Evolutionary conservation across 1,140 invertebrate genomes (phyloP).

Genomic region (Sinella curviseta): DNA sequence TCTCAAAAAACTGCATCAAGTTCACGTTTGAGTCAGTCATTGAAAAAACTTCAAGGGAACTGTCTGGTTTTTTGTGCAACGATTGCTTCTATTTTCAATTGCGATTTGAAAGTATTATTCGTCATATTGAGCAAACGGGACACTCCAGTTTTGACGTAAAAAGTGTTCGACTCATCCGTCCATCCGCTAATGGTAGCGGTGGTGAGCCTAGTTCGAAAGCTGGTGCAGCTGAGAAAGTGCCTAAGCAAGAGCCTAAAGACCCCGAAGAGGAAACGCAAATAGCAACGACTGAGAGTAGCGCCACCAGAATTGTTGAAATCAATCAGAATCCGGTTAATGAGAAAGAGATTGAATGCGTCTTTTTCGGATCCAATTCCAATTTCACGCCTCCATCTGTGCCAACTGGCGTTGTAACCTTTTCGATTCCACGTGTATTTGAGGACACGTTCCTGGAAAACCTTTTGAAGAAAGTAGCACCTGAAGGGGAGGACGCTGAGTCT

Average conservation of each 20-base stretch:
- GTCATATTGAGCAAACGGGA: constrained; percentile 58
- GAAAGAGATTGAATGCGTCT: neutral
- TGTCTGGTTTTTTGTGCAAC: constrained; percentile 64
- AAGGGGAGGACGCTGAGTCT: neutral
- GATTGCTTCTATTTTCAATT: constrained; percentile 70
- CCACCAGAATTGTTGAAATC: too few species aligned
- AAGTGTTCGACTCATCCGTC: constrained; percentile 1
- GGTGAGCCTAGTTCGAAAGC: neutral
- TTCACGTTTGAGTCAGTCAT: constrained; percentile 45
- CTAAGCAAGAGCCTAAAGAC: neutral
- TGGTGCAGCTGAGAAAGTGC: neutral
- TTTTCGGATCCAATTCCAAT: neutral
- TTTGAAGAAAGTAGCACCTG: neutral
- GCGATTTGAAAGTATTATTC: constrained; percentile 61
- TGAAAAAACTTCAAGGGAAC: constrained; percentile 32
- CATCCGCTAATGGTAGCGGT: neutral
- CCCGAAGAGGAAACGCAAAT: too few species aligned
- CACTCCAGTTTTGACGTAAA: constrained; percentile 10
- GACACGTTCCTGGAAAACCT: neutral
- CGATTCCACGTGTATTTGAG: neutral
- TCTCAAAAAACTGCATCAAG: constrained; percentile 44
- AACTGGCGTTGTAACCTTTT: neutral
- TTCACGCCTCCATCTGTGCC: neutral
- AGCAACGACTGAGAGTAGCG: too few species aligned
- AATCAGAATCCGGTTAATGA: neutral